Percentiles rank a stretch among this genome's conserved stretches.
Conservation (phyloP, 2,113 vertebrate genomes). For the Toxotes jaculatrix region DNA sequence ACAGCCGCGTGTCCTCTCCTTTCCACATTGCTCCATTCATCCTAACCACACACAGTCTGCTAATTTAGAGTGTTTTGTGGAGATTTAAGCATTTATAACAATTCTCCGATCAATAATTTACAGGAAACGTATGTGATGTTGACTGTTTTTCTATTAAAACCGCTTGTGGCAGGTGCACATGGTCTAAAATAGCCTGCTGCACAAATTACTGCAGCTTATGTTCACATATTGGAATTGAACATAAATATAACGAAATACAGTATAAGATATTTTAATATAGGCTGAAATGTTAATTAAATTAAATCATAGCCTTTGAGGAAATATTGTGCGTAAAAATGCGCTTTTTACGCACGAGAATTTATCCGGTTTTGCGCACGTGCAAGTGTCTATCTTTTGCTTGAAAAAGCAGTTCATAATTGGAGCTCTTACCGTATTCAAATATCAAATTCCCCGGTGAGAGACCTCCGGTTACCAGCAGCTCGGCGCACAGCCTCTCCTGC, state of each 20-base stretch:
- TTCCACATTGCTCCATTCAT: neutral
- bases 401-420: neutral
- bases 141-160: neutral
- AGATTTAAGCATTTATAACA: conserved; percentile 11
- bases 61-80: neutral
- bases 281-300: neutral
- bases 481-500: conserved; percentile 23
- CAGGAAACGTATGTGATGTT: too few relatives aligned
- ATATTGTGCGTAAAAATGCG: conserved; percentile 31
- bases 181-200: neutral
- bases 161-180: neutral
- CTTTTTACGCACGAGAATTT: conserved; percentile 23
- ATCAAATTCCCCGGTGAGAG: conserved; percentile 18
- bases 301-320: neutral
- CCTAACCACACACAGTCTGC: neutral
- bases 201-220: neutral
- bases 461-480: conserved; percentile 6
- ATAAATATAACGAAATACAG: neutral
- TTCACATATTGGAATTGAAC: neutral
- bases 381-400: neutral
- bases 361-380: neutral
- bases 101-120: conserved; percentile 18
- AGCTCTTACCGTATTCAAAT: conserved; percentile 42
- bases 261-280: neutral
- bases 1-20: neutral